Percentiles rank a stretch among this genome's conserved stretches.
Evolutionary conservation across 2,113 vertebrate genomes (phyloP).

Genomic region (Scartelaos histophorus): DNA sequence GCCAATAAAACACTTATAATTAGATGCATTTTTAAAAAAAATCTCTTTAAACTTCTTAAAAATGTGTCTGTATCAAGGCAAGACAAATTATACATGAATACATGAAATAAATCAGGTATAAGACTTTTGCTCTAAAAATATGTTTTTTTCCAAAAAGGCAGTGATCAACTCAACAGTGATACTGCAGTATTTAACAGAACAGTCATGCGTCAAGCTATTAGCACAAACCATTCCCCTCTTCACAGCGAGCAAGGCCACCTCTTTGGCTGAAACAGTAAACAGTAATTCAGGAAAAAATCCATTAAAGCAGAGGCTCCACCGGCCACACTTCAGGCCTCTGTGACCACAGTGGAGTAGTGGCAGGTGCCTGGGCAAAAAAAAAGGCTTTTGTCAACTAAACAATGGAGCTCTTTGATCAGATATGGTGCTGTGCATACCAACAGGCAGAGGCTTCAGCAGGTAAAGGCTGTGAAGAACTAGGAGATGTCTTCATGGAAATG

Average conservation of each 20-base stretch:
- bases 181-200: not conserved
- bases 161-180: not conserved
- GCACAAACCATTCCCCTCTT: not conserved
- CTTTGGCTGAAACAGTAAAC: not conserved
- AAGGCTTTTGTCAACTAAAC: not conserved
- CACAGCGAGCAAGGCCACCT: not conserved
- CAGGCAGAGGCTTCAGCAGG: not conserved
- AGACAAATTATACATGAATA: too few species aligned
- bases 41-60: too few species aligned
- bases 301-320: not conserved
- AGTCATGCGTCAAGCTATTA: slow-evolving; percentile 5
- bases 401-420: not conserved
- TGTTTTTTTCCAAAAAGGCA: not conserved
- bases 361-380: not conserved
- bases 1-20: too few species aligned
- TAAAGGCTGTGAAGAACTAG: too few species aligned
- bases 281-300: not conserved
- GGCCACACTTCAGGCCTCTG: not conserved
- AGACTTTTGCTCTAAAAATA: too few species aligned
- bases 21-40: too few species aligned
- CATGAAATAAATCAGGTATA: too few species aligned
- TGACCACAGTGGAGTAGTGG: not conserved
- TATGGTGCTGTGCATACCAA: not conserved
- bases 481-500: too few species aligned
- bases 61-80: too few species aligned